Conservation (phyloP, 1,140 invertebrate genomes). For the Belonocnema kinseyi region DNA sequence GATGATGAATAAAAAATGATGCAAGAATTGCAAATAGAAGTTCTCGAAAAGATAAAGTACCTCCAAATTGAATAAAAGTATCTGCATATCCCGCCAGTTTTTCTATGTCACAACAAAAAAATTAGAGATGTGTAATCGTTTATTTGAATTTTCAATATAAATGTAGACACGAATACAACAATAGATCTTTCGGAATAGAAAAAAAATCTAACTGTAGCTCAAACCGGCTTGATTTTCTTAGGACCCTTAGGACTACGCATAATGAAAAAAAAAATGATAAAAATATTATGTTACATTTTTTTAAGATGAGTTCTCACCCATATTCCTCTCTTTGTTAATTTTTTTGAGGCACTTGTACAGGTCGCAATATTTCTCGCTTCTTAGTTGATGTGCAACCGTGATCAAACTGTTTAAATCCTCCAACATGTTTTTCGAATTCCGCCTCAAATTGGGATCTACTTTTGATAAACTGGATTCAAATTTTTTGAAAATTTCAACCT, state of each 20-base stretch:
- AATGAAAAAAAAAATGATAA: too few species aligned
- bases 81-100: too few species aligned
- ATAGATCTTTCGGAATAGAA: too few species aligned
- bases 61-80: background rate
- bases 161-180: too few species aligned
- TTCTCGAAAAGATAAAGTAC: background rate
- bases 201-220: too few species aligned
- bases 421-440: background rate
- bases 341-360: background rate
- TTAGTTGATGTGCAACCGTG: background rate
- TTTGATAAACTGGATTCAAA: background rate
- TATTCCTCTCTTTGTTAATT: background rate
- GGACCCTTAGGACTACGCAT: too few species aligned
- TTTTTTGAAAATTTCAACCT: background rate
- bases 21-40: constrained; percentile 45
- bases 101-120: too few species aligned
- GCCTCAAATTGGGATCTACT: background rate
- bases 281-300: too few species aligned
- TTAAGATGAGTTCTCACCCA: too few species aligned
- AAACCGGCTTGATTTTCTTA: too few species aligned
- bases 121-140: too few species aligned
- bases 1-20: constrained; percentile 58
- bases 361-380: background rate
- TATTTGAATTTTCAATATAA: too few species aligned
- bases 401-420: background rate